These are phyloP conservation scores for Aporophyla lueneburgensis DNA, from an alignment of 2,888 invertebrate species.

Conservation along the genomic window DNA sequence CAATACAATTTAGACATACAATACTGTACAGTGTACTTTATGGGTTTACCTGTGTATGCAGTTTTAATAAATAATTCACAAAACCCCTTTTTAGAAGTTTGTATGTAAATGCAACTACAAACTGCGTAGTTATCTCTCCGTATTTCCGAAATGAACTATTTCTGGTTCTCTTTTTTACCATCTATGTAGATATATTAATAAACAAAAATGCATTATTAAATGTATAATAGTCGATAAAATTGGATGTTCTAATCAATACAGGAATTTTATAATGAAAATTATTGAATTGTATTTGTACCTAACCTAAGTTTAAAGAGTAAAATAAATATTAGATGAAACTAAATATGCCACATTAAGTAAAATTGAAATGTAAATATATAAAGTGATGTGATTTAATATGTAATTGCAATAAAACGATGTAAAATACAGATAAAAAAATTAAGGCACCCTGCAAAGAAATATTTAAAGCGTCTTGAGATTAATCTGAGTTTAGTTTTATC, in stretches of 20 bases:
- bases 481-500: constrained; percentile 7
- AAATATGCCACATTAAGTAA: constrained; percentile 37
- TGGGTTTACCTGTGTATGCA: too few species aligned
- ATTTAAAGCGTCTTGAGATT: background rate
- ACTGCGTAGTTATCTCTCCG: background rate
- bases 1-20: background rate
- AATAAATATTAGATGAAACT: constrained; percentile 31
- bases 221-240: constrained; percentile 52
- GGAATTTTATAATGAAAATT: constrained; percentile 64
- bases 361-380: constrained; percentile 33
- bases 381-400: constrained; percentile 44
- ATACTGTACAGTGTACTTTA: background rate
- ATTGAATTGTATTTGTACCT: constrained; percentile 47
- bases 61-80: background rate
- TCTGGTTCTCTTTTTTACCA: background rate
- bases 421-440: background rate
- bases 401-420: constrained; percentile 9
- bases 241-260: constrained; percentile 67
- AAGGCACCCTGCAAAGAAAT: constrained; percentile 7
- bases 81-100: background rate
- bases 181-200: constrained; percentile 8
- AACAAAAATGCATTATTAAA: constrained; percentile 19
- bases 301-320: constrained; percentile 37
- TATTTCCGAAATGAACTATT: background rate
- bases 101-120: background rate